Conservation (phyloP, 2,888 invertebrate genomes). For the Drosophila testacea region DNA sequence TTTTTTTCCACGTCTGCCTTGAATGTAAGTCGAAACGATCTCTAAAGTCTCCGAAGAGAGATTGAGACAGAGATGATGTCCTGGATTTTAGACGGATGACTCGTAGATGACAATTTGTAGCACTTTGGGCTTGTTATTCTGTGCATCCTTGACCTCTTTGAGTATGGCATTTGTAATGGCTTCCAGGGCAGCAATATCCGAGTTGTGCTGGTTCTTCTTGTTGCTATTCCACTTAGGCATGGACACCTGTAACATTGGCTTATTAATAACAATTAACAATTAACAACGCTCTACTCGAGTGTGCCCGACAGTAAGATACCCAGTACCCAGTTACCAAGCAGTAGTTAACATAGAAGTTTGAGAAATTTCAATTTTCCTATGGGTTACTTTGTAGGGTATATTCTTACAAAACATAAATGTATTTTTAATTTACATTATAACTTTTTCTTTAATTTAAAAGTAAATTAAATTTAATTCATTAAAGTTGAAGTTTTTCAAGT, state of each 20-base stretch:
- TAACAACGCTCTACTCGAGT: neutral
- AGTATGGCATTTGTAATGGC: slow-evolving; percentile 88
- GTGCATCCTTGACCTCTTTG: slow-evolving; percentile 89
- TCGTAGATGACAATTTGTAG: slow-evolving; percentile 95
- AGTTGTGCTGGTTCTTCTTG: slow-evolving; percentile 86
- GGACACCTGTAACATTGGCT: slow-evolving; percentile 86
- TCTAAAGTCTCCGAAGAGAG: neutral
- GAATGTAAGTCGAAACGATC: slow-evolving; percentile 20
- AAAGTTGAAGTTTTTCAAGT: too few relatives aligned
- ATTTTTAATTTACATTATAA: too few relatives aligned
- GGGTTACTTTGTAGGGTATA: too few relatives aligned
- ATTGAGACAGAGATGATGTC: neutral
- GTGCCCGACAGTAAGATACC: neutral
- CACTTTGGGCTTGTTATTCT: slow-evolving; percentile 86
- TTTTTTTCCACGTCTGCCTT: neutral
- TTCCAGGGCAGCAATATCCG: slow-evolving; percentile 88
- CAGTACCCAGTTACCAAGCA: neutral
- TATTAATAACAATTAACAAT: neutral
- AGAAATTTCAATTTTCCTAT: too few relatives aligned
- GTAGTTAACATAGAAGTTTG: too few relatives aligned
- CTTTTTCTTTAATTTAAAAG: too few relatives aligned
- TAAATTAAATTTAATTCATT: too few relatives aligned
- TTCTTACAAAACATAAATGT: too few relatives aligned
- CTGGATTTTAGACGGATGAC: slow-evolving; percentile 89
- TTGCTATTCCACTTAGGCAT: slow-evolving; percentile 89